Evolutionary conservation across 2,888 invertebrate genomes (phyloP).

Genomic region (Andrena bicolor): DNA sequence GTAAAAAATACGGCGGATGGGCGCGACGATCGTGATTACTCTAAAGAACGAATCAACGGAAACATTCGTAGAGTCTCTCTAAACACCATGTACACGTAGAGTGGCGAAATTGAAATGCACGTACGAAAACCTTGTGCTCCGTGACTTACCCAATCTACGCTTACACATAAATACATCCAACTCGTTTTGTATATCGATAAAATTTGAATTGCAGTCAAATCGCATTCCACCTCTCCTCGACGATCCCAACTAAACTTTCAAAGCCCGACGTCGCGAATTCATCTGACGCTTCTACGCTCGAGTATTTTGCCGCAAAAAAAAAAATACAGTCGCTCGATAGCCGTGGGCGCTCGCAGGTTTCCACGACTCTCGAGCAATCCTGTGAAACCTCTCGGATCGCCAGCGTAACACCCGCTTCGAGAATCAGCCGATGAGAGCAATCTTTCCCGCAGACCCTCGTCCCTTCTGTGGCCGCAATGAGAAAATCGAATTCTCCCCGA

Average conservation of each 20-base stretch:
- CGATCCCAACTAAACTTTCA: conserved; percentile 18
- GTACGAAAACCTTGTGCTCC: conserved; percentile 46
- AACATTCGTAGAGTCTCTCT: conserved; percentile 48
- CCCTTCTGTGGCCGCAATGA: conserved; percentile 3
- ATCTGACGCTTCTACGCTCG: background rate
- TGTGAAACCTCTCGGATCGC: too few relatives aligned
- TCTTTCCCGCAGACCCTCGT: background rate
- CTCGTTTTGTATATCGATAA: conserved; percentile 48
- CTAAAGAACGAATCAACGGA: conserved; percentile 43
- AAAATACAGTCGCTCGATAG: background rate
- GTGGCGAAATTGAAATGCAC: conserved; percentile 49
- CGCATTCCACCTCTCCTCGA: conserved; percentile 62
- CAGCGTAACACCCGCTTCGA: background rate
- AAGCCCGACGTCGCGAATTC: conserved; percentile 4
- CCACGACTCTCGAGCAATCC: too few relatives aligned
- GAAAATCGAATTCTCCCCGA: conserved; percentile 50
- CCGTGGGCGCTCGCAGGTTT: background rate
- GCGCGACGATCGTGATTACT: conserved; percentile 40
- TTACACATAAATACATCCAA: conserved; percentile 44
- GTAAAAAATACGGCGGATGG: conserved; percentile 67
- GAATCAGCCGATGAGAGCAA: too few relatives aligned
- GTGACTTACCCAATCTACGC: conserved; percentile 60
- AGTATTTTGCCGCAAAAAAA: background rate
- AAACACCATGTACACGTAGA: conserved; percentile 55
- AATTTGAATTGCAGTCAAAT: conserved; percentile 79